These are phyloP conservation scores for Loxodonta africana DNA, from an alignment of 2,113 vertebrate species.

Conservation along the genomic window DNA sequence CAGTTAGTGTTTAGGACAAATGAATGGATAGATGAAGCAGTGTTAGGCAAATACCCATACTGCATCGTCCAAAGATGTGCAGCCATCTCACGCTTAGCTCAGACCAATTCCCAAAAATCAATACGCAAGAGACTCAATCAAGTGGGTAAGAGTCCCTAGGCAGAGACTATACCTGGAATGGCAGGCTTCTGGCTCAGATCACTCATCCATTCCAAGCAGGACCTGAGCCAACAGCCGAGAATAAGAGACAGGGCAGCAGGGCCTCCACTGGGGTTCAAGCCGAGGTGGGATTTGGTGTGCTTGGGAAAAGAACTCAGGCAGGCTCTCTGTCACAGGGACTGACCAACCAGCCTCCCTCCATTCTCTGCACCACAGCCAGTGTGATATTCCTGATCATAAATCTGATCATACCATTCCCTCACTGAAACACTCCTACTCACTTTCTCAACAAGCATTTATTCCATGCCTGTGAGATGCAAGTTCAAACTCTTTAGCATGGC, in stretches of 20 bases:
- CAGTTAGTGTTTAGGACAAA: background rate
- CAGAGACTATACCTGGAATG: background rate
- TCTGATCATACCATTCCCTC: background rate
- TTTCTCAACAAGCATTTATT: slow-evolving; percentile 56
- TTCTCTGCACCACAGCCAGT: background rate
- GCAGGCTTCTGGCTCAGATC: background rate
- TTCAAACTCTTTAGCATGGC: background rate
- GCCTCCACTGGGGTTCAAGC: background rate
- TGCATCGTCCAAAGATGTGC: background rate
- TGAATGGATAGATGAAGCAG: background rate
- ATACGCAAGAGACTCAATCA: background rate
- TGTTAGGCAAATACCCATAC: background rate
- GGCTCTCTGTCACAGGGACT: background rate
- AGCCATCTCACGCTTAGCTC: background rate
- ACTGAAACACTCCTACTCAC: slow-evolving; percentile 49
- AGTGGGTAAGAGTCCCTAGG: background rate
- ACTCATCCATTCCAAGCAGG: background rate
- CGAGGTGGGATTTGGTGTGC: background rate
- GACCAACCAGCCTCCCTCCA: background rate
- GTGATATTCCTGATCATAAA: slow-evolving; percentile 58
- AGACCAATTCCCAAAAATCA: background rate
- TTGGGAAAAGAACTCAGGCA: background rate
- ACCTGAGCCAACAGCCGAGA: background rate
- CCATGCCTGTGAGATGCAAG: background rate
- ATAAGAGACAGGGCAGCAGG: background rate